These are phyloP conservation scores for Lacerta agilis DNA, from an alignment of 2,797 vertebrate genomes.

Conservation along the genomic window DNA sequence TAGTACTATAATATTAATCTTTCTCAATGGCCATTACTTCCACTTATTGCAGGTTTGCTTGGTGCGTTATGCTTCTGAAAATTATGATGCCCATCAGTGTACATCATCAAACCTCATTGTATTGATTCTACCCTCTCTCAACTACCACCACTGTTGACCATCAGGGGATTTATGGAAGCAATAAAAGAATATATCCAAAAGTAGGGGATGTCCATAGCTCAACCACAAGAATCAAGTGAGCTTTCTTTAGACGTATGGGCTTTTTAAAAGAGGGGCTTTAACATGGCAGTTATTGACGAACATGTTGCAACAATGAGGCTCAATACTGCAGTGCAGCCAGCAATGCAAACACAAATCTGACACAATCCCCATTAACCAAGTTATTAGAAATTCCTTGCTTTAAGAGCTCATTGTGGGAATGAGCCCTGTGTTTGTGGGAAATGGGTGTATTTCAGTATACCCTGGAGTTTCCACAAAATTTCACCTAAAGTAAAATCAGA, in stretches of 20 bases:
- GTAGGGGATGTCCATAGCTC: not conserved
- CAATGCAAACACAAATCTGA: slow-evolving; percentile 15
- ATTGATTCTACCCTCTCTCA: slow-evolving; percentile 7
- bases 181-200: slow-evolving; percentile 9
- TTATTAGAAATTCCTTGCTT: not conserved
- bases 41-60: slow-evolving; percentile 1
- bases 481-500: not conserved
- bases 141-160: not conserved
- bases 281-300: not conserved
- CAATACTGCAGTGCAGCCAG: not conserved
- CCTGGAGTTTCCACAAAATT: not conserved
- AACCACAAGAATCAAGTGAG: not conserved
- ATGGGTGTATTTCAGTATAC: not conserved
- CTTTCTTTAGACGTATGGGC: not conserved
- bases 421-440: not conserved
- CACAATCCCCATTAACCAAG: slow-evolving; percentile 7
- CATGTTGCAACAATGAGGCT: slow-evolving; percentile 4
- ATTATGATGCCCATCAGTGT: slow-evolving; percentile 2
- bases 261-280: slow-evolving; percentile 18
- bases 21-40: not conserved
- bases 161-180: not conserved
- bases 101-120: not conserved
- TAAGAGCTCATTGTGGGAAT: not conserved
- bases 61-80: slow-evolving; percentile 35
- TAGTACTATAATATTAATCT: not conserved